A percentile compares a stretch with the other conserved stretches of the same genome.
Evolutionary conservation across 2,113 vertebrate genomes (phyloP).

Genomic region (Dryoscopus gambensis): DNA sequence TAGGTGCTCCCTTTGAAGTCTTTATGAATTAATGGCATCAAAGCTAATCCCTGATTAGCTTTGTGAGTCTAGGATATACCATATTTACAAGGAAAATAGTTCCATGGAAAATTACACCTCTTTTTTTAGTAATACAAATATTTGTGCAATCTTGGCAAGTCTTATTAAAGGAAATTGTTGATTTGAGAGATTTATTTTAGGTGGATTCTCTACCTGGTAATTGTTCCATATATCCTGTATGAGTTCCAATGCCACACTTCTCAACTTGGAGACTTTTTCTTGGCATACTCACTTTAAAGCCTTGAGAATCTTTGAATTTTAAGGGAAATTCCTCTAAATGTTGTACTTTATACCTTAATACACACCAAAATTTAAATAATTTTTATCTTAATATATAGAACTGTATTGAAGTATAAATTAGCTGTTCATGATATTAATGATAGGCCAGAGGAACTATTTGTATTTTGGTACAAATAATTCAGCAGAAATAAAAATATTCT

Average conservation of each 20-base stretch:
- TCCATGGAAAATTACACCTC: neutral
- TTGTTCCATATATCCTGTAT: neutral
- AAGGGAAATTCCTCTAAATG: neutral
- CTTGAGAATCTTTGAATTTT: neutral
- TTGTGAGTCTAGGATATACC: neutral
- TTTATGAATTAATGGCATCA: neutral
- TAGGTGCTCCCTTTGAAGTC: neutral
- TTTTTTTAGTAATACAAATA: neutral
- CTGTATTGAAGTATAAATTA: neutral
- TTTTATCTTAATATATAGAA: neutral
- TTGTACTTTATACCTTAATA: neutral
- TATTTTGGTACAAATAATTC: neutral
- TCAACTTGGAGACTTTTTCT: neutral
- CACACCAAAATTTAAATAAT: neutral
- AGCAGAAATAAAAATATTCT: neutral
- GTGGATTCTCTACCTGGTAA: neutral
- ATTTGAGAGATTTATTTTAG: neutral
- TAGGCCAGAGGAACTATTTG: neutral
- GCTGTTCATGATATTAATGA: neutral
- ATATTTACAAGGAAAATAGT: neutral
- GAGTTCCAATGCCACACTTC: neutral
- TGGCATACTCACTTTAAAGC: neutral
- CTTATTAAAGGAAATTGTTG: neutral
- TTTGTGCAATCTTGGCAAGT: neutral
- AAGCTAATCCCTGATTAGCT: neutral